These are phyloP conservation scores for Ormyrus thymus DNA, from an alignment of 2,888 invertebrate genomes.

Conservation along the genomic window DNA sequence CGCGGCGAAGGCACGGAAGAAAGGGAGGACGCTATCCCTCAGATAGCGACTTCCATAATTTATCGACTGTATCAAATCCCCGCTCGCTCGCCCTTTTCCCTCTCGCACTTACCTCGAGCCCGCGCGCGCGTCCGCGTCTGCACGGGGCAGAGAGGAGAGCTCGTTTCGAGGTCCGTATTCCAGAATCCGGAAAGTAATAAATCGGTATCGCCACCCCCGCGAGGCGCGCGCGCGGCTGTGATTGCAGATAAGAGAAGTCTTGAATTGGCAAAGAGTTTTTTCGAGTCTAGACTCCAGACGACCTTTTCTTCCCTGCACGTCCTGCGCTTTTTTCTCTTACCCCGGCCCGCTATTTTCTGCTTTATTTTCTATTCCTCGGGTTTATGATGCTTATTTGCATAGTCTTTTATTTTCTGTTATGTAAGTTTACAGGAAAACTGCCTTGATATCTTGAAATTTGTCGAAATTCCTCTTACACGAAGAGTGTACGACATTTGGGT, in stretches of 20 bases:
- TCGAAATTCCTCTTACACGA: no score
- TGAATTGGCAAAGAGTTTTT: constrained; percentile 51
- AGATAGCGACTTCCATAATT: constrained; percentile 55
- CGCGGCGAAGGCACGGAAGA: background rate
- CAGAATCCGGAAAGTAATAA: constrained; percentile 53
- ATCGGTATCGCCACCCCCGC: constrained; percentile 48
- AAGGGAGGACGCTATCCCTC: constrained; percentile 26
- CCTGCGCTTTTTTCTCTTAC: background rate
- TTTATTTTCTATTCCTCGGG: no score
- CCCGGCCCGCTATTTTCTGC: background rate
- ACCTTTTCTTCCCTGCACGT: constrained; percentile 48
- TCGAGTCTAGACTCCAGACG: constrained; percentile 49
- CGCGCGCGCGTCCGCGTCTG: no score
- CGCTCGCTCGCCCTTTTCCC: constrained; percentile 3
- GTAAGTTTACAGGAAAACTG: no score
- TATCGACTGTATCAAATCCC: constrained; percentile 54
- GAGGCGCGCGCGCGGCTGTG: constrained; percentile 39
- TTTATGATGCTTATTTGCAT: no score
- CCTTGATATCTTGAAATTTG: no score
- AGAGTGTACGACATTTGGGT: no score
- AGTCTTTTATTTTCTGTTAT: no score
- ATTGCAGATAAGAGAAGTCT: constrained; percentile 55
- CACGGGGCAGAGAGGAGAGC: constrained; percentile 15
- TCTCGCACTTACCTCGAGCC: constrained; percentile 12
- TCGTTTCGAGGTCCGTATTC: constrained; percentile 39